Evolutionary conservation across 2,888 invertebrate species (phyloP).

Genomic region (Atherix ibis): DNA sequence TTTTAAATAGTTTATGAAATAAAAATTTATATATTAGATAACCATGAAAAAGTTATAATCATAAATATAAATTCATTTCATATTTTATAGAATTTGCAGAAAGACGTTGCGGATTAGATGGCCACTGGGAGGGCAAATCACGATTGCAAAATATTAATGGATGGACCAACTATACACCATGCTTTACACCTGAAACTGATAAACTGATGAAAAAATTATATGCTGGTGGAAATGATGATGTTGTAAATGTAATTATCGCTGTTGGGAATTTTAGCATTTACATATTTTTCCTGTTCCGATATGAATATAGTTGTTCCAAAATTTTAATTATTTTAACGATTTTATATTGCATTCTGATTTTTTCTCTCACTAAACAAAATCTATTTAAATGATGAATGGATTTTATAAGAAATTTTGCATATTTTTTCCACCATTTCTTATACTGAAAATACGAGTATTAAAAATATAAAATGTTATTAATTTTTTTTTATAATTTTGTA

Average conservation of each 20-base stretch:
- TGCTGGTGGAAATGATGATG: conserved; percentile 35
- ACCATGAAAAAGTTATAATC: no score
- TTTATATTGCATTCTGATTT: neutral
- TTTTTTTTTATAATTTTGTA: conserved; percentile 25
- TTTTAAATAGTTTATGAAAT: no score
- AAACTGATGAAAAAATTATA: conserved; percentile 47
- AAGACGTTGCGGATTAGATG: conserved; percentile 49
- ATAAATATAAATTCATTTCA: no score
- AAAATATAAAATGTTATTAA: no score
- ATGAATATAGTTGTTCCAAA: neutral
- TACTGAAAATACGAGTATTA: no score
- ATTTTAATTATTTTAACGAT: conserved; percentile 2
- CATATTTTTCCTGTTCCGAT: conserved; percentile 4
- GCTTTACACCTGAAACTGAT: conserved; percentile 54
- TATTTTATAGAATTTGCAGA: conserved; percentile 46
- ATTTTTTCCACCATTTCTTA: no score
- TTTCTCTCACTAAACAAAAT: no score
- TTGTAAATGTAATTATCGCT: conserved; percentile 29
- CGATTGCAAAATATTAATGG: conserved; percentile 37
- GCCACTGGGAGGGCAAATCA: conserved; percentile 49
- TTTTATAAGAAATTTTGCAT: no score
- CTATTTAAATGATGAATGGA: no score
- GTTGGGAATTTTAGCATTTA: no score
- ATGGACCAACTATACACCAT: conserved; percentile 73
- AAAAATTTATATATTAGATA: no score